Evolutionary conservation across 2,797 vertebrate genomes (phyloP), one percentile per base, ranked within the genome.

Genomic region (Amphiprion clarkii): DNA sequence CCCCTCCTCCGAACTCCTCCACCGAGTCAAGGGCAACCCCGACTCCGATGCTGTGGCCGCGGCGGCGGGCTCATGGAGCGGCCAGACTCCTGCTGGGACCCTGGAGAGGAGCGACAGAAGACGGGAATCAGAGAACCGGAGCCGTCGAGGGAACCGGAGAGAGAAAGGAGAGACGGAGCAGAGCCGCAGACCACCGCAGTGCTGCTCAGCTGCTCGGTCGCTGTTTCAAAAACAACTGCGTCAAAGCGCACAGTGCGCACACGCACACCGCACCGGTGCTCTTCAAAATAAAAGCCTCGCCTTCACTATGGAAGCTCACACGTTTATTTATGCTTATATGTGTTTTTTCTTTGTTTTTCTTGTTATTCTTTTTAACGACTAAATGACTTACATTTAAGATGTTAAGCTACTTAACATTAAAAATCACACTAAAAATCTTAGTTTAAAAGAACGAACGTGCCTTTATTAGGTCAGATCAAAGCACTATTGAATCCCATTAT

Each of bases 21-120:
- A 36, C 60, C 74, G 44, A 87, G 79, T 90, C 90, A 92, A 93
- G 92, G 91, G 87, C 92, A 90, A 84, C 79, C 77, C 73, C 39
- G 59, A 48, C 62, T 64, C 74, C 66, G 61, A 56, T 40, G 67
- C 61, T 75, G 71, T 79, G 67, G 3, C 78, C 66, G 79, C 75
- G 79, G 78, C 88, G 83, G 89, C 89, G 74, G 80, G 79, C 61
- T 68, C 85, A 78, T 83, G 52, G 16, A 71, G n/a, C n/a, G n/a
- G 49, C 7, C 33, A 7, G 64, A 23, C 25, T 19, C 59, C 46
- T 19, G 33, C 5, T 14, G 9, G 51, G 58, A 36, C 56, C 70
- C 56, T 1, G 14, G 6, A 55, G 44, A 25, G 10, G 12, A 4
- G 49, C 16, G n/a, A 7, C 10, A 12, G 2, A 14, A 11, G 25